These are phyloP conservation scores for Spea hammondii DNA, from an alignment of 2,797 vertebrate genomes.

Conservation along the genomic window DNA sequence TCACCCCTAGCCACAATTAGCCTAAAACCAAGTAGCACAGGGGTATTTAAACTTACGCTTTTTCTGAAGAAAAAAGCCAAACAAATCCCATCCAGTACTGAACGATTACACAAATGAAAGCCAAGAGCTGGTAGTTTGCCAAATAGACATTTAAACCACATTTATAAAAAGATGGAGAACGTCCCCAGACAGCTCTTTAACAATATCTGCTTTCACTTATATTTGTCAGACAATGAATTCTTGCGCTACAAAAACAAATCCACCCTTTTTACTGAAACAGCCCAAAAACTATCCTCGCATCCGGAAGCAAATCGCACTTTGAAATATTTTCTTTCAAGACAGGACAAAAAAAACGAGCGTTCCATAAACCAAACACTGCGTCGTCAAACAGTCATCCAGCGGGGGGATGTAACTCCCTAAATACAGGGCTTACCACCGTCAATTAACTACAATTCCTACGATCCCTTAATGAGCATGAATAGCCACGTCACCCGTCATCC, in stretches of 20 bases:
- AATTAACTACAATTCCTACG: neutral
- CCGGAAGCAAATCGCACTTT: neutral
- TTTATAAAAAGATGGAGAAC: slow-evolving; percentile 71
- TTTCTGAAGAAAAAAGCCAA: too few relatives aligned
- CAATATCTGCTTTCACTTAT: slow-evolving; percentile 68
- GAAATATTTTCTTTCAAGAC: too few relatives aligned
- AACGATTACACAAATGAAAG: slow-evolving; percentile 63
- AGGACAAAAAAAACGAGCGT: too few relatives aligned
- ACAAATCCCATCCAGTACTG: slow-evolving; percentile 23
- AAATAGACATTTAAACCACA: slow-evolving; percentile 74
- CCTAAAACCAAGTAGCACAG: too few relatives aligned
- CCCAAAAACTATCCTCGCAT: neutral
- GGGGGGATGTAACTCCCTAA: too few relatives aligned
- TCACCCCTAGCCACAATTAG: too few relatives aligned
- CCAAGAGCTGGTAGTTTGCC: slow-evolving; percentile 65
- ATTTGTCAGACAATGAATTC: slow-evolving; percentile 62
- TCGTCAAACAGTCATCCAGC: too few relatives aligned
- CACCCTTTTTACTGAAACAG: slow-evolving; percentile 42
- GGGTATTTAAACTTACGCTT: too few relatives aligned
- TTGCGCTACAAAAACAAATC: slow-evolving; percentile 67
- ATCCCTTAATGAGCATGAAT: neutral
- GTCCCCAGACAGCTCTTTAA: slow-evolving; percentile 65
- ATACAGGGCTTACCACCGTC: neutral
- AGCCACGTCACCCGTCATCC: slow-evolving; percentile 28
- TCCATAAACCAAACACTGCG: too few relatives aligned